Evolutionary conservation across 2,888 invertebrate genomes (phyloP), one percentile per base, ranked within the genome.

Genomic region (Lepas anatifera): DNA sequence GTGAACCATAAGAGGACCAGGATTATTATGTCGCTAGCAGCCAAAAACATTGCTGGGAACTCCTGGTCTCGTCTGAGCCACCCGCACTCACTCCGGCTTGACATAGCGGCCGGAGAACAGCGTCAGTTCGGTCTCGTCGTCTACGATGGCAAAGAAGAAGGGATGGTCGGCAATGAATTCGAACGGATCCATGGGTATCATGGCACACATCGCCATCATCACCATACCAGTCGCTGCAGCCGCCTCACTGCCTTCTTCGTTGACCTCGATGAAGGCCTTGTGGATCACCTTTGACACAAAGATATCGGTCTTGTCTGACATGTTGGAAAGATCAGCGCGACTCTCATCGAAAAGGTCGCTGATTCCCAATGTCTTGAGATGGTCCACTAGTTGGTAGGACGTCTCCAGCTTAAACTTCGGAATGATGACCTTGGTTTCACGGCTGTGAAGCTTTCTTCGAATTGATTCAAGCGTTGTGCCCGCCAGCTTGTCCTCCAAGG

Each of bases 191-290:
- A n/a, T n/a, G n/a, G n/a, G n/a, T n/a, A n/a, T n/a, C n/a, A n/a
- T n/a, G n/a, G n/a, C n/a, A n/a, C n/a, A n/a, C 11, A 41, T 1
- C 41, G 41, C 41, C 41, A 4, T 41, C 41, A 13, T 16, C 11
- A 41, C 41, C 41, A 41, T 16, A 0, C 89, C 89, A 70, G 91
- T 90, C 25, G 89, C 91, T 4, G 92, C 90, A 58, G 92, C 88
- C 0, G 90, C 89, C 77, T 92, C 92, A 2, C 90, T 89, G 0
- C 94, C 94, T 77, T 92, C 89, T 78, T 94, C 94, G 78, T 91
- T 89, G 0, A 94, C 89, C 77, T 90, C 89, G 75, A 94, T 87
- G 76, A 88, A 90, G 0, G 92, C 89, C 78, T 93, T 93, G 77
- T 94, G 93, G 1, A 92, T 78, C 4, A 88, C 88, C 77, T 89